These are phyloP conservation scores for Eilema caniola DNA, from an alignment of 2,888 invertebrate species.

Conservation along the genomic window DNA sequence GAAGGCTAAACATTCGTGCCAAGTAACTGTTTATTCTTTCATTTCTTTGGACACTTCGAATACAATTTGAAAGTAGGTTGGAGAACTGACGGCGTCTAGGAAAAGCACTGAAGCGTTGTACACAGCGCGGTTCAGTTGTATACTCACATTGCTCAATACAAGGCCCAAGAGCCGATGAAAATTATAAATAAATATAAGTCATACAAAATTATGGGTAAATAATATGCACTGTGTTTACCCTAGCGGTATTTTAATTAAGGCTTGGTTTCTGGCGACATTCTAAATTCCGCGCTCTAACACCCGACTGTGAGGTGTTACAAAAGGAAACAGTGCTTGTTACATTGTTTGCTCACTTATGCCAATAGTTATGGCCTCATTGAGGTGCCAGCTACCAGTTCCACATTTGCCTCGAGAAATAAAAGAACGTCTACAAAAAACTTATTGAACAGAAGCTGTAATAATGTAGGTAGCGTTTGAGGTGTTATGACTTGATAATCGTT, in stretches of 20 bases:
- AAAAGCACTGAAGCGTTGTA: constrained; percentile 58
- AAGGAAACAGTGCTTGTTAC: constrained; percentile 68
- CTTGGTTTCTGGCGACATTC: constrained; percentile 56
- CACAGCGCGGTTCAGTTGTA: constrained; percentile 34
- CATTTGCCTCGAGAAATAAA: constrained; percentile 37
- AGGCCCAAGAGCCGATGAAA: constrained; percentile 23
- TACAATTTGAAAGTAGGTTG: constrained; percentile 66
- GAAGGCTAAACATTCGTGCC: constrained; percentile 28
- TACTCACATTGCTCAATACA: constrained; percentile 34
- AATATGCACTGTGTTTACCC: constrained; percentile 43
- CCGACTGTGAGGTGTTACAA: constrained; percentile 65
- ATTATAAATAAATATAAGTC: constrained; percentile 19
- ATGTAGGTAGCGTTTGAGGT: constrained; percentile 55
- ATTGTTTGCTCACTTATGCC: constrained; percentile 71
- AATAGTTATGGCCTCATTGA: constrained; percentile 75
- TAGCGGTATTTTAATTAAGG: constrained; percentile 58
- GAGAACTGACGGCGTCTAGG: constrained; percentile 58
- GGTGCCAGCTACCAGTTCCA: constrained; percentile 61
- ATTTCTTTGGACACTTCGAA: constrained; percentile 53
- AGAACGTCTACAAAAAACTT: constrained; percentile 52
- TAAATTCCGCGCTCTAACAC: constrained; percentile 64
- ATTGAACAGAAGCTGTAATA: constrained; percentile 62
- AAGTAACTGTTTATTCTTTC: constrained; percentile 50
- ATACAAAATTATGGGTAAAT: constrained; percentile 33
- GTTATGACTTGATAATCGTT: constrained; percentile 58